Percentiles rank a stretch among this genome's conserved stretches.
Conservation (phyloP, 1,140 invertebrate genomes). For the Drosophila burlai region DNA sequence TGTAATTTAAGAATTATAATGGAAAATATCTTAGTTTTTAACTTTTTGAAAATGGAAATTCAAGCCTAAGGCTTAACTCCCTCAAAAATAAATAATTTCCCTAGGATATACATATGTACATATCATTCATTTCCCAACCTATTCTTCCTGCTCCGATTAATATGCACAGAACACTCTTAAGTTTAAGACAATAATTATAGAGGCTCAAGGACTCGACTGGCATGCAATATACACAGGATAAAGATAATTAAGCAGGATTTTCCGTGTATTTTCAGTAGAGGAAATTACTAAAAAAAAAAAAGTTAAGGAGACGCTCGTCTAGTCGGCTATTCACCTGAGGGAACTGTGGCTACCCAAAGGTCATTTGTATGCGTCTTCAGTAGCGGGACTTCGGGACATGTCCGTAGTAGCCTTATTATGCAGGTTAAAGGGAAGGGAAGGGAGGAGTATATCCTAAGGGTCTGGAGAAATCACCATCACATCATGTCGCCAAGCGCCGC, state of each 20-base stretch:
- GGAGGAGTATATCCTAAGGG: constrained; percentile 1
- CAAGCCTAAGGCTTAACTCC: too few species aligned
- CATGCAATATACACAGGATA: constrained; percentile 12
- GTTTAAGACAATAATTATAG: constrained; percentile 22
- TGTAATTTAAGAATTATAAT: too few species aligned
- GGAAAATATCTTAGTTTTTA: too few species aligned
- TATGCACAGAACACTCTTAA: constrained; percentile 19
- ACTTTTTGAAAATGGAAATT: too few species aligned
- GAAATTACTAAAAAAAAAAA: neutral
- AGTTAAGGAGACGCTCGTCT: constrained; percentile 7
- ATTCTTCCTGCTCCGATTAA: constrained; percentile 19
- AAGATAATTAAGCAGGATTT: constrained; percentile 35
- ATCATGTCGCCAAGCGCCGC: constrained; percentile 12
- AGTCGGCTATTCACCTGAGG: constrained; percentile 32
- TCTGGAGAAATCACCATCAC: neutral
- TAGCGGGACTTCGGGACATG: constrained; percentile 40
- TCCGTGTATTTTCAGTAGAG: constrained; percentile 9
- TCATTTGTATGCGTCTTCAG: constrained; percentile 44
- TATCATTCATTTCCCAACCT: neutral
- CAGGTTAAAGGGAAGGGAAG: neutral
- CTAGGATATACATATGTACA: neutral
- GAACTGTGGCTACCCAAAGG: constrained; percentile 17
- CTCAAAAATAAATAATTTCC: neutral
- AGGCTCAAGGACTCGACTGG: neutral
- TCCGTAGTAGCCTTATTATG: constrained; percentile 32